Base-by-base conservation (phyloP, 2,888 invertebrate species). In the Tetrapedia diversipes region DNA sequence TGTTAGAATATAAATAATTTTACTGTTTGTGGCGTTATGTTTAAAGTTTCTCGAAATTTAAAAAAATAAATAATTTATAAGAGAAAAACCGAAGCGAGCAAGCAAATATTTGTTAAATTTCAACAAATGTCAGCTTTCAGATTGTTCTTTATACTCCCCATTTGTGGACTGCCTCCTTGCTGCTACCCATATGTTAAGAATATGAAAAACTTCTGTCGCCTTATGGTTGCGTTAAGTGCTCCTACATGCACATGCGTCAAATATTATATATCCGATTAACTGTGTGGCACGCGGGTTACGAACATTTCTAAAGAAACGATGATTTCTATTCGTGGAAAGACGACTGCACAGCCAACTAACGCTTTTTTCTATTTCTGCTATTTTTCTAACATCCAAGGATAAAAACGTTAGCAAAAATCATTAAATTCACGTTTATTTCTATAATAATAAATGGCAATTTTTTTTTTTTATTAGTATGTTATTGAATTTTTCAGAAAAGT, bases 301-400 rank as follows among this genome's bases (percentile, higher is more conserved):
- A 74, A 65, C 73, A 77, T 82, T 85, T 82, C 80, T 71, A 77
- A 78, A 77, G 82, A 84, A 85, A 81, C 77, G 72, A 67, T 77
- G 64, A 81, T 56, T 83, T 83, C 83, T 84, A 84, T 84, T 84
- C 85, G 77, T 79, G 79, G 79, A 79, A 43, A 64, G 57, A 39
- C 53, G 67, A 74, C 76, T 79, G 79, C 68, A 24, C 59, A 32
- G 64, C 37, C 67, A 63, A 37, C 53, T 71, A 51, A 71, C 61
- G 22, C 59, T 60, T 75, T 73, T 76, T 63, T 73, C 53, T 34
- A 64, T 65, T 68, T 64, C 24, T 54, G 63, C 29, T 22, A 45
- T 19, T 7, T 32, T 24, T 37, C 1, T 14, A n/a, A 56, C 11
- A 14, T 14, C 32, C 4, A 60, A 1, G 29, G 14, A 45, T 16